phyloP scores from a whole-genome alignment of 2,888 invertebrate species.

The Myopa testacea region DNA sequence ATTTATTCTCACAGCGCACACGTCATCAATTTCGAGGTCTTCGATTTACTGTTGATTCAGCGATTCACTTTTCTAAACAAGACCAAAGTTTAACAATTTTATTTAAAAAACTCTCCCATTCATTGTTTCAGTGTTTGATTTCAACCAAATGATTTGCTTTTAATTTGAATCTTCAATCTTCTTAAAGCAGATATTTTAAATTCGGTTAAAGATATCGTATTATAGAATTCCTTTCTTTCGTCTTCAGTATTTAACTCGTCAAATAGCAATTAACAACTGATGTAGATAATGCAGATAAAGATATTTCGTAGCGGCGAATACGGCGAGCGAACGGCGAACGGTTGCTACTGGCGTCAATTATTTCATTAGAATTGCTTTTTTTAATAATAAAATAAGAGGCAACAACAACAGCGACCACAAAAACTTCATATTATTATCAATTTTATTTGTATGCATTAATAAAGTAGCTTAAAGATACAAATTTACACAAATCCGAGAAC shows the following conservation, averaged over 20 bases:
- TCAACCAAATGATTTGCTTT: no score
- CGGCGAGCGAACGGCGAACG: slow-evolving; percentile 50
- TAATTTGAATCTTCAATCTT: no score
- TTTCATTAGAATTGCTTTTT: slow-evolving; percentile 47
- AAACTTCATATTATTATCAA: slow-evolving; percentile 48
- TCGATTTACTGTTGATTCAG: no score
- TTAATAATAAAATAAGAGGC: slow-evolving; percentile 33
- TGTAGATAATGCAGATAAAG: slow-evolving; percentile 65
- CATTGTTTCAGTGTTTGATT: no score
- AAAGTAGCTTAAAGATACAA: slow-evolving; percentile 43
- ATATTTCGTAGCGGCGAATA: slow-evolving; percentile 50
- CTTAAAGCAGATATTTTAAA: background rate
- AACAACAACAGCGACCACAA: slow-evolving; percentile 21
- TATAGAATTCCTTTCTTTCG: slow-evolving; percentile 14
- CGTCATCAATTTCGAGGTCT: no score
- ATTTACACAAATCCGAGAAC: slow-evolving; percentile 32
- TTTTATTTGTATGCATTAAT: slow-evolving; percentile 48
- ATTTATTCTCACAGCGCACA: no score
- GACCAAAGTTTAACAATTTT: no score
- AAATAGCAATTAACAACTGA: slow-evolving; percentile 68
- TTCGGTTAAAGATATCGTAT: background rate
- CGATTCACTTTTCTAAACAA: no score
- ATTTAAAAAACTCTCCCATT: no score
- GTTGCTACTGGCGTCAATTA: slow-evolving; percentile 52
- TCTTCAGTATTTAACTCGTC: slow-evolving; percentile 61